Conservation (phyloP, 2,113 vertebrate genomes). For the Cyprinodon tularosa region DNA sequence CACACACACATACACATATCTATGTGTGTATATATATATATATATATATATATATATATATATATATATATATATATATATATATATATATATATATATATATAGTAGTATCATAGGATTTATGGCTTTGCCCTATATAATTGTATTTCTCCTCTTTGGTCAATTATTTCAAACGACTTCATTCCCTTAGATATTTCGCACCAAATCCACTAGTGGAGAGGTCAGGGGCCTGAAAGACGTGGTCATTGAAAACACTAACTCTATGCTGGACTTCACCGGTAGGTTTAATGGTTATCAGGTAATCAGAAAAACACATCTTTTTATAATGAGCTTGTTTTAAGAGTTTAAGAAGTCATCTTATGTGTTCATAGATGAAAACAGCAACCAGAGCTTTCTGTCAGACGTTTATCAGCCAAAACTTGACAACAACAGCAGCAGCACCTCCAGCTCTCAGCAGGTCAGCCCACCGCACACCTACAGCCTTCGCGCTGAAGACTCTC, state of each 20-base stretch:
- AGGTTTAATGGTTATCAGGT: slow-evolving; percentile 17
- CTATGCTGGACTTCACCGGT: slow-evolving; percentile 95
- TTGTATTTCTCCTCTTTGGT: no score
- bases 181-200: slow-evolving; percentile 88
- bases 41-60: no score
- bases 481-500: slow-evolving; percentile 91
- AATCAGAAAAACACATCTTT: background rate
- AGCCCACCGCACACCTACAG: slow-evolving; percentile 86
- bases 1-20: no score
- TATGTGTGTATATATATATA: no score
- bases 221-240: slow-evolving; percentile 87
- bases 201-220: slow-evolving; percentile 82
- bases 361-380: slow-evolving; percentile 90
- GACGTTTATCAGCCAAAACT: slow-evolving; percentile 93
- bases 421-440: slow-evolving; percentile 93
- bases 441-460: slow-evolving; percentile 92
- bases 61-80: no score
- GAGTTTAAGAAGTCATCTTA: background rate
- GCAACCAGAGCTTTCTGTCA: slow-evolving; percentile 96
- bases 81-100: no score
- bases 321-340: background rate
- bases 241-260: slow-evolving; percentile 87
- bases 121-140: no score
- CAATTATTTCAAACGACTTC: background rate
- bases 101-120: no score